Conservation (phyloP, 2,797 vertebrate species). For the Sebastes kiyomatsui region DNA sequence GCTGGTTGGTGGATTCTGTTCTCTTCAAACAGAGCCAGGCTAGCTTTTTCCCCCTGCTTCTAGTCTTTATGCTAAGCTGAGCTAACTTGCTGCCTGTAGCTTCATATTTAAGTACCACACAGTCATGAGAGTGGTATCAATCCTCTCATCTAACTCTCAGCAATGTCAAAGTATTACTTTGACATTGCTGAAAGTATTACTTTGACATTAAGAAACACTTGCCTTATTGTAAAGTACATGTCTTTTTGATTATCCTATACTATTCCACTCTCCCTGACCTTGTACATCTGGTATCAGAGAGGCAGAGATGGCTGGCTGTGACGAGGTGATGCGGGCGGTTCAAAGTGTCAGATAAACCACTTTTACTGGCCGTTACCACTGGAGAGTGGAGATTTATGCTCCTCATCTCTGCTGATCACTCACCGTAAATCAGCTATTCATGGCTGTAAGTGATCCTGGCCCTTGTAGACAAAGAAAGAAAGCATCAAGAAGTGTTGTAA, state of each 20-base stretch:
- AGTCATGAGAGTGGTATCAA: neutral
- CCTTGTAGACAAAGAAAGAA: neutral
- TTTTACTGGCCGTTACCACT: slow-evolving; percentile 43
- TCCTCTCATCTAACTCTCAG: neutral
- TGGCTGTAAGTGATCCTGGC: neutral
- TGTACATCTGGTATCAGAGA: neutral
- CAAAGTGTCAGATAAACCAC: slow-evolving; percentile 48
- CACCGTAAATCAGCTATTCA: slow-evolving; percentile 58
- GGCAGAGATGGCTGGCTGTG: neutral
- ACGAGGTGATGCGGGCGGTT: slow-evolving; percentile 14
- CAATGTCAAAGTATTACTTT: neutral
- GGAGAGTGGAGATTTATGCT: slow-evolving; percentile 50
- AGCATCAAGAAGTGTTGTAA: neutral
- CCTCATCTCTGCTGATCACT: slow-evolving; percentile 43
- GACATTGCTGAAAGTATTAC: neutral
- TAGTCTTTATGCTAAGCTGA: neutral
- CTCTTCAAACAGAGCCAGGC: neutral
- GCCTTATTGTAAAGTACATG: neutral
- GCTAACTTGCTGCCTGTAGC: neutral
- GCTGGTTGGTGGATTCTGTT: neutral
- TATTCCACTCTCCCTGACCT: slow-evolving; percentile 3
- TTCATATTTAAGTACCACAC: neutral
- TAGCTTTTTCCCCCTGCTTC: neutral
- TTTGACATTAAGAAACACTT: neutral
- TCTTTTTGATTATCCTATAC: neutral